phyloP scores from a whole-genome alignment of 2,113 vertebrate genomes.

The Ceratotherium simum region DNA sequence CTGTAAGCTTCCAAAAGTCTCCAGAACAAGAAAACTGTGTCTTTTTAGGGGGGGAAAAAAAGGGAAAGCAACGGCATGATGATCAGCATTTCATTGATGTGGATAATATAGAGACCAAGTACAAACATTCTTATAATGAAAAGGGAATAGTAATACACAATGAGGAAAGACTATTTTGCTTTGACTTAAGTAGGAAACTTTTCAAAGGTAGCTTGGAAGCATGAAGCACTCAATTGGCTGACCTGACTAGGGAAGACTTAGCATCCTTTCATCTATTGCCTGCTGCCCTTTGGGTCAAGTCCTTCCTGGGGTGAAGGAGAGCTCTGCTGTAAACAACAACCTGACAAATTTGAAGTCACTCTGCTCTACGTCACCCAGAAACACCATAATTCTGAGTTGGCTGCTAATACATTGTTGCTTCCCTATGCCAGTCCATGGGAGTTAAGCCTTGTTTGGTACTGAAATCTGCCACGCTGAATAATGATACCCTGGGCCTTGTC shows the following conservation, averaged over 20 bases:
- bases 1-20: not conserved
- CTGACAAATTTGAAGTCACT: not conserved
- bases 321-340: not conserved
- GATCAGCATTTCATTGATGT: not conserved
- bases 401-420: not conserved
- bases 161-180: not conserved
- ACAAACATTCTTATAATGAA: not conserved
- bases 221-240: not conserved
- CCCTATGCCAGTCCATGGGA: not conserved
- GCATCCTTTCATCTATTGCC: not conserved
- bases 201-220: not conserved
- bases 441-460: not conserved
- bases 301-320: not conserved
- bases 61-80: fast-evolving
- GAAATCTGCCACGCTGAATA: not conserved
- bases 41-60: not conserved
- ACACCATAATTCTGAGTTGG: not conserved
- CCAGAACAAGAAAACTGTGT: not conserved
- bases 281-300: not conserved
- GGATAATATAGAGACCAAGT: not conserved
- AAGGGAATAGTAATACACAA: not conserved
- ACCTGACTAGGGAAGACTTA: not conserved
- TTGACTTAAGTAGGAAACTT: not conserved
- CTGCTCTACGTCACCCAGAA: not conserved
- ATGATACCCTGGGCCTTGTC: not conserved